Percentiles rank a stretch among this genome's conserved stretches.
Conservation (phyloP, 2,113 vertebrate genomes). For the Ondatra zibethicus region DNA sequence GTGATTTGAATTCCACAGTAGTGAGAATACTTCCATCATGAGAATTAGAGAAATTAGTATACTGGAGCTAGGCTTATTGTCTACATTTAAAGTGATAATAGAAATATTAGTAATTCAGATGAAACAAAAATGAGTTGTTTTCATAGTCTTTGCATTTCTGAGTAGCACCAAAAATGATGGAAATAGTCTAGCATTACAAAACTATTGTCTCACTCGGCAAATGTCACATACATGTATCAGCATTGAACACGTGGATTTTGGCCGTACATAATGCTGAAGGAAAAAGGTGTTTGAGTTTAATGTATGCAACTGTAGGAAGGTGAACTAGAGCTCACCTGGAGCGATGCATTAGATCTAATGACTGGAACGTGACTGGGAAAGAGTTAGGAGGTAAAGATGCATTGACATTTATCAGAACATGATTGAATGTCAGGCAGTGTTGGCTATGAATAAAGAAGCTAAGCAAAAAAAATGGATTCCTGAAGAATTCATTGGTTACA, state of each 20-base stretch:
- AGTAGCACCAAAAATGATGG: neutral
- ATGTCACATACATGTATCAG: neutral
- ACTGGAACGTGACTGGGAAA: constrained; percentile 6
- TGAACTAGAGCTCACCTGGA: neutral
- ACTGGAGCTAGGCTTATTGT: neutral
- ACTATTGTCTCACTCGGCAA: neutral
- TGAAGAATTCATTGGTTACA: constrained; percentile 15
- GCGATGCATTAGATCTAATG: neutral
- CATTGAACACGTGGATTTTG: constrained; percentile 8
- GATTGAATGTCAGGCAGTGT: neutral
- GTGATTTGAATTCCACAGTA: neutral
- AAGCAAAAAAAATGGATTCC: constrained; percentile 36
- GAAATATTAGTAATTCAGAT: constrained; percentile 28
- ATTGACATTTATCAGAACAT: neutral
- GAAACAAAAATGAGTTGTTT: constrained; percentile 13
- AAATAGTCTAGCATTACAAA: constrained; percentile 1
- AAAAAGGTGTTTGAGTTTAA: constrained; percentile 45
- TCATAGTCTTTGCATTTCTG: neutral
- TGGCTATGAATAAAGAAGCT: neutral
- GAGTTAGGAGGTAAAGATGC: neutral
- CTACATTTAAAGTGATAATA: neutral
- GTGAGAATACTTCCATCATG: neutral
- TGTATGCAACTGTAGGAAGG: neutral
- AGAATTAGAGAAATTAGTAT: neutral
- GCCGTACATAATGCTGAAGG: neutral